Evolutionary conservation across 1,140 invertebrate species (phyloP), one percentile per base, ranked within the genome.

Genomic region (Branchinecta lindahli): DNA sequence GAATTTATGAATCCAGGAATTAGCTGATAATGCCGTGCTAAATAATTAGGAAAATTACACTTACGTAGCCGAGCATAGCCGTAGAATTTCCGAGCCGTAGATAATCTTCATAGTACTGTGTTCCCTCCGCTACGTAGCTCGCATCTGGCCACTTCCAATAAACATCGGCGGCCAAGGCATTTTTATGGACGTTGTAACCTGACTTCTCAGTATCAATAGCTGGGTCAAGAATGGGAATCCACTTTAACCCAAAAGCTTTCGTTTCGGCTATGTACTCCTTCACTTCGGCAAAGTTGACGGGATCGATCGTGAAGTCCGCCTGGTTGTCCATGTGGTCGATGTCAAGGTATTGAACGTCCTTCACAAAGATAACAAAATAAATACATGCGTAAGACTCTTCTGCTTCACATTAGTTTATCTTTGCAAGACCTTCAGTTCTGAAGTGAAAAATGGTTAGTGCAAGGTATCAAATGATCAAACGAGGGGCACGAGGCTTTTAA

Each of bases 341-440:
- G 71, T 83, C 82, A 66, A 76, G 77, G 75, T 77, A 81, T 68
- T 80, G 78, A 33, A 77, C 77, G 71, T 82, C 80, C 79, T 70
- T 18, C 61, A 68, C 12, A 52, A 52, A 47, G 18, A 8, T 4
- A 45, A 21, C 15, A 46, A 66, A 52, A 5, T 33, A 33, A 33
- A 33, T 1, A 33, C 33, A 5, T 33, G 33, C 33, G 33, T 33
- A 33, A 33, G 5, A 33, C 33, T 33, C 33, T 5, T 5, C 33
- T 33, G 33, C 33, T 33, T 33, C 33, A 33, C 2, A 33, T 3
- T 33, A 33, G 33, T 5, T 33, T 1, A 33, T 33, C 33, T 33
- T 33, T 33, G 33, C 33, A 33, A 33, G 33, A 33, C 33, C 33
- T 33, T n/a, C n/a, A n/a, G n/a, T n/a, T n/a, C n/a, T n/a, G n/a